phyloP scores from a whole-genome alignment of 2,888 invertebrate species.

The Myopa tessellatipennis region DNA sequence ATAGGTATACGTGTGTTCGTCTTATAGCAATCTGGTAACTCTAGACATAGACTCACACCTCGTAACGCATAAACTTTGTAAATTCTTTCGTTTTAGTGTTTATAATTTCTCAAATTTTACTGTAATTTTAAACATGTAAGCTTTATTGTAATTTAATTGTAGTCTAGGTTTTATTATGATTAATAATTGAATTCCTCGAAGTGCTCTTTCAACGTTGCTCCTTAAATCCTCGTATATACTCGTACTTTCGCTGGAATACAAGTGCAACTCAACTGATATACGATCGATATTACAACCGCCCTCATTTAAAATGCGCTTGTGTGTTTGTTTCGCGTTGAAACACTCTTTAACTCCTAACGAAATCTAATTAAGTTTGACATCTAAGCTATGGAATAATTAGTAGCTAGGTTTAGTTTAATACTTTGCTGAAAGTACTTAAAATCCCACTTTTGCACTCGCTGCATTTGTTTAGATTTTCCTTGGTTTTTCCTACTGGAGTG shows the following conservation, averaged over 20 bases:
- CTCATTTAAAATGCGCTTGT: not conserved
- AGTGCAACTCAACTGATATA: no score
- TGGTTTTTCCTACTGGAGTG: constrained; percentile 52
- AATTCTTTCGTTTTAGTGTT: constrained; percentile 18
- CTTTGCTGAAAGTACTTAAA: constrained; percentile 36
- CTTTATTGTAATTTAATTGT: not conserved
- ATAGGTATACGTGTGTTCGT: no score
- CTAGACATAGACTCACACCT: no score
- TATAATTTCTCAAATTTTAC: not conserved
- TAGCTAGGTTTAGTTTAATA: not conserved
- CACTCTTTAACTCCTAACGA: not conserved
- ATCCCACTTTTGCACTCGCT: constrained; percentile 31
- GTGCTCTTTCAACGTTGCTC: not conserved
- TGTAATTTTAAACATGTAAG: not conserved
- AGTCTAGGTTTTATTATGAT: not conserved
- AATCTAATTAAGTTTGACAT: not conserved
- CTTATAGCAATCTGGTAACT: no score
- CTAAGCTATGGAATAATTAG: not conserved
- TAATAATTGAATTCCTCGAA: constrained; percentile 28
- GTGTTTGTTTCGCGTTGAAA: not conserved
- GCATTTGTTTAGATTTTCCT: no score
- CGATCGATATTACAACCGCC: no score
- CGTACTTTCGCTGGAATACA: no score
- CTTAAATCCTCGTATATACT: no score
- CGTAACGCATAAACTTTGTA: not conserved